Evolutionary conservation across 2,113 vertebrate genomes (phyloP).

Genomic region (Gadus chalcogrammus): DNA sequence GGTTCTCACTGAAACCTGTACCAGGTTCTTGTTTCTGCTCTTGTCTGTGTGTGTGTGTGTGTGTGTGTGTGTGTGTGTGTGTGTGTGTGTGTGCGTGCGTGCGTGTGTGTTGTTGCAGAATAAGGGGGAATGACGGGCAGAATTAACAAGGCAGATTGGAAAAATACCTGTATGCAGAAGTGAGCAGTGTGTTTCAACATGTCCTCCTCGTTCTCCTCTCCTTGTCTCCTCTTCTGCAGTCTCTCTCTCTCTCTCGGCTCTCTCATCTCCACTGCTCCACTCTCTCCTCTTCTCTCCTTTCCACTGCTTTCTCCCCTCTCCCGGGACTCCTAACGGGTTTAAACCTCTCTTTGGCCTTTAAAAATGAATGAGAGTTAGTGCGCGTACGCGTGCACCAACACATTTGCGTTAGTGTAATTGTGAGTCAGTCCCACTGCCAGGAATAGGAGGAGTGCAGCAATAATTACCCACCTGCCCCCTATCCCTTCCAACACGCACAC

Average conservation of each 20-base stretch:
- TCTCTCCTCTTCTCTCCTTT: background rate
- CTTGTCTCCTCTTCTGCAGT: no score
- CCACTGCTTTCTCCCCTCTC: background rate
- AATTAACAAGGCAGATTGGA: no score
- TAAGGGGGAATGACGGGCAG: no score
- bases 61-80: no score
- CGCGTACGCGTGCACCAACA: background rate
- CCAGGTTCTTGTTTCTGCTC: no score
- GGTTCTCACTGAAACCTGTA: no score
- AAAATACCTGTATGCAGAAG: no score
- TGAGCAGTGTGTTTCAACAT: no score
- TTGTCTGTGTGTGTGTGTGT: no score
- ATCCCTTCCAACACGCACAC: background rate
- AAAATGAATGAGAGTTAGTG: background rate
- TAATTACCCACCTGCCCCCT: background rate
- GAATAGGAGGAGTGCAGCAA: background rate
- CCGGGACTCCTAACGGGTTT: constrained; percentile 3
- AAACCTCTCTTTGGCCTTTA: constrained; percentile 7
- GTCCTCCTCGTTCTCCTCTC: no score
- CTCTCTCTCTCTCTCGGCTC: background rate
- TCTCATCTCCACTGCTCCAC: background rate
- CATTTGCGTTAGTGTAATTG: background rate
- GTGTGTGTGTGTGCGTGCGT: no score
- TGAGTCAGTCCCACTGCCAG: background rate
- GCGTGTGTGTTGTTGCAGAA: no score